A percentile compares a stretch with the other conserved stretches of the same genome.
Conservation (phyloP, 2,113 vertebrate genomes). For the Reinhardtius hippoglossoides region DNA sequence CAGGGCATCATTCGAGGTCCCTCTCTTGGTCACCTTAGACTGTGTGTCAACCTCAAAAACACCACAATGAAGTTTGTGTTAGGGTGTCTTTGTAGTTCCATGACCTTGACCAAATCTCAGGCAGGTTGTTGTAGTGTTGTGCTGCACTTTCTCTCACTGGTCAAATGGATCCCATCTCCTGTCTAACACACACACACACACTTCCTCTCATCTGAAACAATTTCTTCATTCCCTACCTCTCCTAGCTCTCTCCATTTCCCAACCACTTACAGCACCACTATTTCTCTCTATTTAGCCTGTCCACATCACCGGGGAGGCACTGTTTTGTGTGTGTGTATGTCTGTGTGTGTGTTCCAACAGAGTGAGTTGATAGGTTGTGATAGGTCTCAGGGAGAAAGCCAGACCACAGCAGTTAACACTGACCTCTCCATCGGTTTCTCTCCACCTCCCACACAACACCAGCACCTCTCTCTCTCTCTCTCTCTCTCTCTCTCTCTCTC, state of each 20-base stretch:
- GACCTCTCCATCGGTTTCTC: constrained; percentile 58
- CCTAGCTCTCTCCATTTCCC: constrained; percentile 29
- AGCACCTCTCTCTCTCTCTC: constrained; percentile 21
- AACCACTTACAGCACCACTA: constrained; percentile 61
- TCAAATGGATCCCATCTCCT: constrained; percentile 16
- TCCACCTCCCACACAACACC: constrained; percentile 46
- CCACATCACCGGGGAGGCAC: constrained; percentile 34
- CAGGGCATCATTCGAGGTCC: neutral
- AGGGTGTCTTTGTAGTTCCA: too few relatives aligned
- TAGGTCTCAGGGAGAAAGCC: constrained; percentile 68
- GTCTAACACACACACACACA: neutral
- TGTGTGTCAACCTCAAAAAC: neutral
- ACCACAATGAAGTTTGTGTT: neutral
- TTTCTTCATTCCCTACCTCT: constrained; percentile 36
- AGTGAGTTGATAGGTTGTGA: constrained; percentile 68
- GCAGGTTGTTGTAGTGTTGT: neutral
- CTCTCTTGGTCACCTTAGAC: neutral
- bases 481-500: constrained; percentile 8
- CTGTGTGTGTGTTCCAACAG: constrained; percentile 44
- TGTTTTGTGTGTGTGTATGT: neutral
- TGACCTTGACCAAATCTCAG: constrained; percentile 18
- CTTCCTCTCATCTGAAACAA: constrained; percentile 54
- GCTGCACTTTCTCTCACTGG: neutral
- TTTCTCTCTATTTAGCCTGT: constrained; percentile 66
- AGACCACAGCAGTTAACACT: constrained; percentile 71